Evolutionary conservation across 2,888 invertebrate genomes (phyloP).

Genomic region (Spilarctia lutea): DNA sequence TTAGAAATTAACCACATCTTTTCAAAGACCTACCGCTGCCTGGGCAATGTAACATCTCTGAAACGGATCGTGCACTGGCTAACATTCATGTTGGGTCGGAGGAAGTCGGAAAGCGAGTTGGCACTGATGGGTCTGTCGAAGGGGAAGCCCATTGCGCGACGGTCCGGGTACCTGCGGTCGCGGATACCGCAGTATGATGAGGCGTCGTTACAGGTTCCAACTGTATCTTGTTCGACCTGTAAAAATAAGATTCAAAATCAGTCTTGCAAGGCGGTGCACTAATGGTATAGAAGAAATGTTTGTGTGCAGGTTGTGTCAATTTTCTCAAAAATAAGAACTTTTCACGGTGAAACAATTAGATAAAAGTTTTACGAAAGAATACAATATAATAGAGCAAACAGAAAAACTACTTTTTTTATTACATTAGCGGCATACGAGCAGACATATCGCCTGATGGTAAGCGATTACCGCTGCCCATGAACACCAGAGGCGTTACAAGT

Average conservation of each 20-base stretch:
- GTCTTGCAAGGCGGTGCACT: neutral
- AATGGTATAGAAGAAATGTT: neutral
- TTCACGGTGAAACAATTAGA: neutral
- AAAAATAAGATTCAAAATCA: neutral
- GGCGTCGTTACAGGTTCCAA: conserved; percentile 88
- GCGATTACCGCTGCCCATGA: too few species aligned
- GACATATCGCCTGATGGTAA: too few species aligned
- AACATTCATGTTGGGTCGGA: conserved; percentile 91
- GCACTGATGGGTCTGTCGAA: conserved; percentile 90
- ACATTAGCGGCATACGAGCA: too few species aligned
- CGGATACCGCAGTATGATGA: conserved; percentile 90
- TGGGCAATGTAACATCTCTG: conserved; percentile 81
- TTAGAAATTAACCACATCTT: neutral
- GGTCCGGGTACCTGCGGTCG: conserved; percentile 89
- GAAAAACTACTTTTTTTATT: too few species aligned
- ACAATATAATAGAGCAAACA: neutral
- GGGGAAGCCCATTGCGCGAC: conserved; percentile 90
- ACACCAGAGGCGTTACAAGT: too few species aligned
- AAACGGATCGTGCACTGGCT: conserved; percentile 87
- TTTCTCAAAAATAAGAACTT: neutral
- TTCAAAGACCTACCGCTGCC: conserved; percentile 50
- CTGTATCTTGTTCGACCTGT: conserved; percentile 85
- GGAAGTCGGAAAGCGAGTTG: conserved; percentile 88
- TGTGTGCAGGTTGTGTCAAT: neutral
- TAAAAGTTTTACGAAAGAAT: neutral